Conservation (phyloP, 2,888 invertebrate genomes). For the Encarsia formosa region DNA sequence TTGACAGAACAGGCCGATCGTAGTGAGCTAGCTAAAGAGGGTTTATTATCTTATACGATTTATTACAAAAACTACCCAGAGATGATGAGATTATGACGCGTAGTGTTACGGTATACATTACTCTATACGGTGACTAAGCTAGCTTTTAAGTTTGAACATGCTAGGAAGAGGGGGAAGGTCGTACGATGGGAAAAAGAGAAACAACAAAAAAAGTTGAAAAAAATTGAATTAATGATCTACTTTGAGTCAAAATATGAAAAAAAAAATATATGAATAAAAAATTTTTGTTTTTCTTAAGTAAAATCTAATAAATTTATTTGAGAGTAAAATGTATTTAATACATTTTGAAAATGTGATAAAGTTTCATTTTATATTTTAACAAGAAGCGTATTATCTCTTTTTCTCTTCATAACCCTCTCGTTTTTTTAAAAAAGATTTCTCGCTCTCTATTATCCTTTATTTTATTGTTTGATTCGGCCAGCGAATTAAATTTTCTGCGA, state of each 20-base stretch:
- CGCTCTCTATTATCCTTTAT: constrained; percentile 10
- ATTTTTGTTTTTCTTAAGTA: constrained; percentile 5
- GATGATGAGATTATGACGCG: constrained; percentile 21
- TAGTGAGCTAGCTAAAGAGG: constrained; percentile 46
- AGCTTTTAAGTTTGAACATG: constrained; percentile 22
- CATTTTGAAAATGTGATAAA: constrained; percentile 20
- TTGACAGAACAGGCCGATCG: constrained; percentile 39
- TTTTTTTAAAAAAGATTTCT: constrained; percentile 3
- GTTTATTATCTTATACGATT: constrained; percentile 38
- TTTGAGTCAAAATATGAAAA: constrained; percentile 7
- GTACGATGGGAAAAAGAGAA: neutral
- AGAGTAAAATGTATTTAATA: constrained; percentile 14
- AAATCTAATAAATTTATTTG: constrained; percentile 3
- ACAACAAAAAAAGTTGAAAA: constrained; percentile 3
- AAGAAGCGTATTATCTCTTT: constrained; percentile 8
- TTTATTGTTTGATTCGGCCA: constrained; percentile 12
- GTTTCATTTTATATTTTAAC: neutral
- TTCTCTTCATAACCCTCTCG: neutral
- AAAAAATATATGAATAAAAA: constrained; percentile 4
- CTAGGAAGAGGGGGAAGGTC: constrained; percentile 6
- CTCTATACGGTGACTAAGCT: constrained; percentile 23
- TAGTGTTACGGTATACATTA: constrained; percentile 22
- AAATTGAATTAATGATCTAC: constrained; percentile 19
- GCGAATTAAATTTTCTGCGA: constrained; percentile 15
- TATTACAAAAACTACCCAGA: constrained; percentile 30